These are phyloP conservation scores for Furcifer pardalis DNA, from an alignment of 2,797 vertebrate species.

Conservation along the genomic window DNA sequence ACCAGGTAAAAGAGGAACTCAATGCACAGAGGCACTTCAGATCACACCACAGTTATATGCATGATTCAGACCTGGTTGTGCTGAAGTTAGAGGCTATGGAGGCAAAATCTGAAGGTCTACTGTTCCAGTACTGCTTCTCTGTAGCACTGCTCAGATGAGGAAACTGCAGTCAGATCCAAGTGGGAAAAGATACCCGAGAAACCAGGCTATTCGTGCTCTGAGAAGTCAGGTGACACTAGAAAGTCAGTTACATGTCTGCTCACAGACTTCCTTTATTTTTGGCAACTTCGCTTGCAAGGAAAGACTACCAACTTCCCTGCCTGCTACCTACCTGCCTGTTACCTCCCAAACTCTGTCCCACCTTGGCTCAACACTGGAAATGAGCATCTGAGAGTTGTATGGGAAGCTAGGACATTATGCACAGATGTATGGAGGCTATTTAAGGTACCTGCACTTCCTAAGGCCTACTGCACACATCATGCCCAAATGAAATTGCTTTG, in stretches of 20 bases:
- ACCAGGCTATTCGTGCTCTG: neutral
- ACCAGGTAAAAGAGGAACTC: neutral
- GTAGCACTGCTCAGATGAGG: neutral
- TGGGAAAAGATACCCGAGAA: neutral
- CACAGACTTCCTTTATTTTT: too few relatives aligned
- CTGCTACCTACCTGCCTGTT: neutral
- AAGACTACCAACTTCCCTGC: neutral
- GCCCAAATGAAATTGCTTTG: constrained; percentile 13
- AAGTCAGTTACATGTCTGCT: neutral
- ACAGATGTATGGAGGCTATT: neutral
- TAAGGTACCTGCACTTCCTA: neutral
- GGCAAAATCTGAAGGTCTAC: neutral
- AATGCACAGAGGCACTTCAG: neutral
- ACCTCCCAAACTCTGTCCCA: neutral
- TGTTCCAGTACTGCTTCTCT: neutral
- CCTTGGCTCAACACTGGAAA: neutral
- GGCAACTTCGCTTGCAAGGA: neutral
- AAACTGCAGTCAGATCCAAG: neutral
- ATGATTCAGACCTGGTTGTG: neutral
- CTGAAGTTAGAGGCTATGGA: neutral
- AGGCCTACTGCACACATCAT: neutral
- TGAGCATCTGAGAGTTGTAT: neutral
- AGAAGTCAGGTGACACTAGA: neutral
- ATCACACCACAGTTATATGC: neutral
- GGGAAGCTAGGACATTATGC: neutral